These are phyloP conservation scores for Papilio helenus DNA, from an alignment of 1,140 invertebrate genomes.

Conservation along the genomic window DNA sequence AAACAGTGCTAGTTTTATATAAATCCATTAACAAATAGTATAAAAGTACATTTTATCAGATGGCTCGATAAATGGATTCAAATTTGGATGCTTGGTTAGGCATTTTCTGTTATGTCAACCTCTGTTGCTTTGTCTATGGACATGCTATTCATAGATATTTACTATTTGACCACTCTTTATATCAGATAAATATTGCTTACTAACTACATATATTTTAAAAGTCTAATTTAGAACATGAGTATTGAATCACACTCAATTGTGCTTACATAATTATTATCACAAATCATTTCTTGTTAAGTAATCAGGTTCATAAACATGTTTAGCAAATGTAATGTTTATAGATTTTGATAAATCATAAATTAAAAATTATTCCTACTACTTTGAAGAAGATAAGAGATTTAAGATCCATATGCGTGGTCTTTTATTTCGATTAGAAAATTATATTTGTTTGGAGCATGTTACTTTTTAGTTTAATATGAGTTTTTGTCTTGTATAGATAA, in stretches of 20 bases:
- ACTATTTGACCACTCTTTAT: no score
- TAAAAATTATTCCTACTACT: not conserved
- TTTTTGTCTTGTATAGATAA: not conserved
- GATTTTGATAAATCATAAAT: not conserved
- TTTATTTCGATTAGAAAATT: not conserved
- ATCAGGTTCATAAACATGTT: not conserved
- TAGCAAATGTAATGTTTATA: not conserved
- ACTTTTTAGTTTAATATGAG: not conserved
- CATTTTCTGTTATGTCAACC: no score
- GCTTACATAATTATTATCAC: not conserved
- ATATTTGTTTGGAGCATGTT: not conserved
- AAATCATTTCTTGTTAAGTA: not conserved
- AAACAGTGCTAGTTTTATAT: not conserved
- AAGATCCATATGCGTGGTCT: slow-evolving; percentile 7
- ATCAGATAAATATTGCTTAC: no score
- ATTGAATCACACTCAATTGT: not conserved
- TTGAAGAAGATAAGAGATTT: not conserved
- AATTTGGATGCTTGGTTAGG: no score
- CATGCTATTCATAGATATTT: no score
- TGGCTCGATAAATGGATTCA: no score
- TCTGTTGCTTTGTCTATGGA: no score
- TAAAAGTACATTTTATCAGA: no score
- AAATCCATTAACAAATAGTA: no score
- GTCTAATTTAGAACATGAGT: not conserved
- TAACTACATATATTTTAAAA: no score